These are phyloP conservation scores for Drosophila tripunctata DNA, from an alignment of 2,888 invertebrate species.

Conservation along the genomic window DNA sequence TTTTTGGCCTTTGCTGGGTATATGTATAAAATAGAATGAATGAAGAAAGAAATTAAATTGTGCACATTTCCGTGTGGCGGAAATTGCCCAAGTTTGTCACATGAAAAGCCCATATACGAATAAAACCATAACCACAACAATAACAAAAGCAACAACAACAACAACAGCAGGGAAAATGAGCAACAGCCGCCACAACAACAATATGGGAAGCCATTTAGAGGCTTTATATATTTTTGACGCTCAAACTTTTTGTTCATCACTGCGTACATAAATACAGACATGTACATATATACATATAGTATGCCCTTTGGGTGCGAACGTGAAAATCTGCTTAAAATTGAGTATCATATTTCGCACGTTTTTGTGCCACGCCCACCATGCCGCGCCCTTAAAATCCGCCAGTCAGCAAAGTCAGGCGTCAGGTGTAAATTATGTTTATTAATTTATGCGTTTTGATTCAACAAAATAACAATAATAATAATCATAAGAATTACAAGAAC, in stretches of 20 bases:
- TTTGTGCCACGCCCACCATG: slow-evolving; percentile 9
- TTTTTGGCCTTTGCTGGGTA: not conserved
- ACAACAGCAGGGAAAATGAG: not conserved
- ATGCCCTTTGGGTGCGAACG: slow-evolving; percentile 15
- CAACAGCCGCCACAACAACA: slow-evolving; percentile 12
- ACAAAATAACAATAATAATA: slow-evolving; percentile 6
- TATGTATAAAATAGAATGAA: slow-evolving; percentile 20
- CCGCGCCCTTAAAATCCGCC: slow-evolving; percentile 11
- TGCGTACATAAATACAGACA: not conserved
- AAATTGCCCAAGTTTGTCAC: slow-evolving; percentile 73
- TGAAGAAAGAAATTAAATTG: slow-evolving; percentile 67
- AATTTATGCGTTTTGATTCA: slow-evolving; percentile 58
- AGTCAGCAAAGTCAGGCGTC: slow-evolving; percentile 44
- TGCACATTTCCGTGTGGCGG: slow-evolving; percentile 75
- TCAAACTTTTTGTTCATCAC: slow-evolving; percentile 2
- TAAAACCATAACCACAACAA: slow-evolving; percentile 35
- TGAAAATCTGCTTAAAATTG: slow-evolving; percentile 54
- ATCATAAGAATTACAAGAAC: slow-evolving; percentile 13
- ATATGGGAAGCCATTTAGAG: slow-evolving; percentile 32
- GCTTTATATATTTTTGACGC: slow-evolving; percentile 24
- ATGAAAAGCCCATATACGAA: slow-evolving; percentile 48
- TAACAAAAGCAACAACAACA: not conserved
- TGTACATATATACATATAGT: not conserved
- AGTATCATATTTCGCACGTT: slow-evolving; percentile 53
- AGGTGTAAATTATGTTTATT: slow-evolving; percentile 70